phyloP scores from a whole-genome alignment of 2,888 invertebrate species.

The Esperia sulphurella region DNA sequence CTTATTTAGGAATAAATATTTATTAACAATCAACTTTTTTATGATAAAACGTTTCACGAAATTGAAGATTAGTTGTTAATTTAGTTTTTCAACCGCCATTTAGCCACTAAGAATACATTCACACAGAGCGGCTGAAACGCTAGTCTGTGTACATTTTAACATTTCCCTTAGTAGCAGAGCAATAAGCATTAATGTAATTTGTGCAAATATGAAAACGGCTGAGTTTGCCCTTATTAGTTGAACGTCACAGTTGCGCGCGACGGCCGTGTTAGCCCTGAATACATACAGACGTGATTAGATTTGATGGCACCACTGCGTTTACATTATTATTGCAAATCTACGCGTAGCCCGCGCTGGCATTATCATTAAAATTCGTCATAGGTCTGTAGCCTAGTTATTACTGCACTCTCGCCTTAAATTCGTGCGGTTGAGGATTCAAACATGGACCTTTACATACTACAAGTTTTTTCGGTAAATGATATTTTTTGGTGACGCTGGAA shows the following conservation, averaged over 20 bases:
- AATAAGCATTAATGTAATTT: conserved; percentile 68
- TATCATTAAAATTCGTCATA: no score
- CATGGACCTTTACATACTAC: no score
- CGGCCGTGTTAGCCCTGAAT: conserved; percentile 34
- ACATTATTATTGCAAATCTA: not conserved
- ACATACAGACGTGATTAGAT: conserved; percentile 50
- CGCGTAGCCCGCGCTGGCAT: no score
- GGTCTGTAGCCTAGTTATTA: no score
- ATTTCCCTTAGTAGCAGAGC: conserved; percentile 40
- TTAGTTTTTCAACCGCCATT: conserved; percentile 31
- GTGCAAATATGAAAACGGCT: conserved; percentile 66
- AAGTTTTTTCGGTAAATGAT: no score
- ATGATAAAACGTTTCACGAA: no score
- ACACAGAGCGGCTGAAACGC: conserved; percentile 27
- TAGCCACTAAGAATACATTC: not conserved
- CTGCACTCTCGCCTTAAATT: no score
- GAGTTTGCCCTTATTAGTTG: conserved; percentile 63
- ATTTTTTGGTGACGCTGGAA: no score
- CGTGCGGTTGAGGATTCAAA: no score
- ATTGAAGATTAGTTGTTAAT: not conserved
- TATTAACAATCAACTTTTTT: no score
- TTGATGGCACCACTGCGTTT: conserved; percentile 35
- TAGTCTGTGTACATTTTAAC: conserved; percentile 32
- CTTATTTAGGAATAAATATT: no score
- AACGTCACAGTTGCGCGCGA: conserved; percentile 40